Evolutionary conservation across 2,113 vertebrate species (phyloP).

Genomic region (Grammomys dolichurus): DNA sequence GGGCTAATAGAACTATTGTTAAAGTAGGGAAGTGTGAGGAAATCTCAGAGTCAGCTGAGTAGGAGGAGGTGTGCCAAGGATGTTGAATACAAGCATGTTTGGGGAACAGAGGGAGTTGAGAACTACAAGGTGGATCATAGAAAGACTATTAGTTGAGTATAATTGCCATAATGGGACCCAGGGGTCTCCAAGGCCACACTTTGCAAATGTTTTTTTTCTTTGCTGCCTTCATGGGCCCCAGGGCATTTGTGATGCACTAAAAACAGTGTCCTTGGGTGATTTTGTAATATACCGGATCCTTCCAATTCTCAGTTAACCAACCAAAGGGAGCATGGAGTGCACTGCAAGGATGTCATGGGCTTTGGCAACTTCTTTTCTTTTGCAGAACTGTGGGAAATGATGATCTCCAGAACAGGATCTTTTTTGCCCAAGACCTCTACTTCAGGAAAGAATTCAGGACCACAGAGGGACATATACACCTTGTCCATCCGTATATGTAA

Average conservation of each 20-base stretch:
- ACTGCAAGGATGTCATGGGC: background rate
- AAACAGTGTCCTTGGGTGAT: background rate
- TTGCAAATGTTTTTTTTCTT: background rate
- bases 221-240: background rate
- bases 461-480: background rate
- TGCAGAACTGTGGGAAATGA: background rate
- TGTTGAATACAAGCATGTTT: too few relatives aligned
- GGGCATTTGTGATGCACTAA: background rate
- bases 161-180: constrained; percentile 39
- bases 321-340: background rate
- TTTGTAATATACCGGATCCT: background rate
- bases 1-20: background rate
- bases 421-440: background rate
- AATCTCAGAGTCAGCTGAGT: background rate
- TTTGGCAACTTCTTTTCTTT: background rate
- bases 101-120: background rate
- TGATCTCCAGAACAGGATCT: background rate
- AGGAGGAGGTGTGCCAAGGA: background rate
- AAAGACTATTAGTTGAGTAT: background rate
- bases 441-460: background rate
- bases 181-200: background rate
- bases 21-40: background rate
- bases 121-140: background rate
- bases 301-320: background rate
- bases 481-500: background rate